phyloP scores from a whole-genome alignment of 2,888 invertebrate species.

The Lacanobia oleracea region DNA sequence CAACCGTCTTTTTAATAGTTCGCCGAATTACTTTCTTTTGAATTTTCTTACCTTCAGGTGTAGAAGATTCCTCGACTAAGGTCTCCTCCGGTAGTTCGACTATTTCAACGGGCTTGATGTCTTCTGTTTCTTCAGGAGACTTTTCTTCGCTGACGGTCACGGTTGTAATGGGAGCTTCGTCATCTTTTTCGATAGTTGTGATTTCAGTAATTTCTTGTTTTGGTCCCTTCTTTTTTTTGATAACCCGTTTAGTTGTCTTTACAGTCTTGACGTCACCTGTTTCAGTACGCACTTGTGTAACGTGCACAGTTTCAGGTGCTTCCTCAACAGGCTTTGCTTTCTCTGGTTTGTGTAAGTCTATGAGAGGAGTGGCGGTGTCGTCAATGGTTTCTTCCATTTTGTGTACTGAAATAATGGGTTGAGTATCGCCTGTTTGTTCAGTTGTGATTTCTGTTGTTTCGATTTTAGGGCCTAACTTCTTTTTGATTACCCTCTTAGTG shows the following conservation, averaged over 20 bases:
- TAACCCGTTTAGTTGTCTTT: constrained; percentile 37
- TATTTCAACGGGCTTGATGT: constrained; percentile 9
- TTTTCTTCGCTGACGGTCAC: constrained; percentile 41
- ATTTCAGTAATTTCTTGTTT: constrained; percentile 52
- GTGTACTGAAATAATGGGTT: constrained; percentile 66
- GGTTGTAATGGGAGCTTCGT: constrained; percentile 49
- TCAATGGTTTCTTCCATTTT: constrained; percentile 73
- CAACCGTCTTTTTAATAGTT: constrained; percentile 44
- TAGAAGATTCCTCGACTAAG: constrained; percentile 18
- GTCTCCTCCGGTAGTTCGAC: constrained; percentile 46
- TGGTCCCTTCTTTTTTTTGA: constrained; percentile 50
- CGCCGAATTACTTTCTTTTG: constrained; percentile 28
- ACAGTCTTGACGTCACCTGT: constrained; percentile 31
- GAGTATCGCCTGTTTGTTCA: constrained; percentile 48
- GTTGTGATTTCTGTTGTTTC: constrained; percentile 45
- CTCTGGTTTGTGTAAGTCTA: constrained; percentile 31
- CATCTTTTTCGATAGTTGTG: constrained; percentile 43
- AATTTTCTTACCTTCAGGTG: constrained; percentile 37
- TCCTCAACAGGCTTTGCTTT: background rate
- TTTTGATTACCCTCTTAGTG: constrained; percentile 64
- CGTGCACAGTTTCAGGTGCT: background rate
- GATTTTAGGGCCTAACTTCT: constrained; percentile 69
- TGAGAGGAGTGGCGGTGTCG: constrained; percentile 63
- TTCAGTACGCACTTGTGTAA: constrained; percentile 63
- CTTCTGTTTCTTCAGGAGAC: background rate